A percentile compares a stretch with the other conserved stretches of the same genome.
These are phyloP conservation scores for Platerodrilus igneus DNA, from an alignment of 2,888 invertebrate genomes.

Conservation along the genomic window DNA sequence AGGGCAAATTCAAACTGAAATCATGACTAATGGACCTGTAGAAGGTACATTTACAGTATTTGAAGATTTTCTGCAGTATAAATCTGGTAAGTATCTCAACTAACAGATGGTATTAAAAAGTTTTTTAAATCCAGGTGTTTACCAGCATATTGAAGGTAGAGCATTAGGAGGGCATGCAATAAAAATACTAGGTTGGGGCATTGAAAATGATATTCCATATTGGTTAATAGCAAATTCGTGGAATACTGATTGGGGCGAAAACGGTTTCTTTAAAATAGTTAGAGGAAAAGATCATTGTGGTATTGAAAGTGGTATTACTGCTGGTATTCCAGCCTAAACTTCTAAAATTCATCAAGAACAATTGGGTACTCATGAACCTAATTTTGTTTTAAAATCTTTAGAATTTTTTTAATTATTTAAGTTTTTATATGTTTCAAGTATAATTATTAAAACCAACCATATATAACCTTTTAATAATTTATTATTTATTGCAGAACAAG, in stretches of 20 bases:
- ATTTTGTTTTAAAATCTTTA: neutral
- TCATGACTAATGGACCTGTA: constrained; percentile 81
- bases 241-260: constrained; percentile 90
- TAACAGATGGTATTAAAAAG: no score
- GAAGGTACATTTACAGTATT: constrained; percentile 87
- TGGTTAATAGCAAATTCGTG: constrained; percentile 91
- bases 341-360: no score
- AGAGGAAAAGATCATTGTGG: constrained; percentile 75
- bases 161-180: constrained; percentile 81
- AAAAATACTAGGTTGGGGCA: constrained; percentile 83
- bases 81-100: constrained; percentile 67
- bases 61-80: constrained; percentile 78
- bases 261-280: constrained; percentile 82
- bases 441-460: no score
- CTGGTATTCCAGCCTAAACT: constrained; percentile 58
- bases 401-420: neutral
- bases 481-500: no score
- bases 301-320: constrained; percentile 65
- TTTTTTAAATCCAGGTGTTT: constrained; percentile 52
- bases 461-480: no score
- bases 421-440: no score
- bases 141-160: constrained; percentile 67
- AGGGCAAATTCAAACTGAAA: constrained; percentile 73
- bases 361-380: neutral
- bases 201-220: constrained; percentile 68